Evolutionary conservation across 2,113 vertebrate genomes (phyloP).

Genomic region (Myotis brandtii): DNA sequence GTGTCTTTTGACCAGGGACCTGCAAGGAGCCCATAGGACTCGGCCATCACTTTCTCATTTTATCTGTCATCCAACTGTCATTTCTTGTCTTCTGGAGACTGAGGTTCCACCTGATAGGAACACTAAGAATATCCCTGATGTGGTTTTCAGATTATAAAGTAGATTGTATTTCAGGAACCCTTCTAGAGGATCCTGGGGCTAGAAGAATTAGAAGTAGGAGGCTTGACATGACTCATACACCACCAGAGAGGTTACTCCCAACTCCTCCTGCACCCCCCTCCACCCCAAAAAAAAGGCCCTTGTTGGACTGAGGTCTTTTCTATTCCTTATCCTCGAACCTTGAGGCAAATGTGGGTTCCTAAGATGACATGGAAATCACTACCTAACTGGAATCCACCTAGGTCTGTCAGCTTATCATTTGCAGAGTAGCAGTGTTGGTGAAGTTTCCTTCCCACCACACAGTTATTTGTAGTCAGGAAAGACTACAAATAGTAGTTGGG

Average conservation of each 20-base stretch:
- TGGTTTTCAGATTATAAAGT: not conserved
- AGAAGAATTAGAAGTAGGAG: conserved; percentile 10
- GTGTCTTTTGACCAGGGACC: conserved; percentile 23
- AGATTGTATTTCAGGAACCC: not conserved
- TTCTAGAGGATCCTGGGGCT: not conserved
- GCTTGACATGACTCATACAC: not conserved
- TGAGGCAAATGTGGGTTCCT: not conserved
- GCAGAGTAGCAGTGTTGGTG: not conserved
- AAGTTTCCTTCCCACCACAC: not conserved
- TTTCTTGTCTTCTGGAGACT: conserved; percentile 64
- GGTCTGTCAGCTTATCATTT: not conserved
- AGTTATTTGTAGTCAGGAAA: not conserved
- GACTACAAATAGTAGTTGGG: not conserved
- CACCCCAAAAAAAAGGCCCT: not conserved
- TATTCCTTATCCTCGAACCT: not conserved
- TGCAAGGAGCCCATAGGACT: conserved; percentile 63
- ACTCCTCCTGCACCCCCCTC: too few relatives aligned
- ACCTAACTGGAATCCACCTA: not conserved
- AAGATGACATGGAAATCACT: not conserved
- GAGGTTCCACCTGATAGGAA: not conserved
- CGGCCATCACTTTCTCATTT: conserved; percentile 46
- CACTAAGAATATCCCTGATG: not conserved
- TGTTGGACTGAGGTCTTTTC: not conserved
- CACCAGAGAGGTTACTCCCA: not conserved
- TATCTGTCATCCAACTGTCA: conserved; percentile 77